Percentiles rank a stretch among this genome's conserved stretches.
Evolutionary conservation across 2,888 invertebrate species (phyloP).

Genomic region (Polydrusus tereticollis): DNA sequence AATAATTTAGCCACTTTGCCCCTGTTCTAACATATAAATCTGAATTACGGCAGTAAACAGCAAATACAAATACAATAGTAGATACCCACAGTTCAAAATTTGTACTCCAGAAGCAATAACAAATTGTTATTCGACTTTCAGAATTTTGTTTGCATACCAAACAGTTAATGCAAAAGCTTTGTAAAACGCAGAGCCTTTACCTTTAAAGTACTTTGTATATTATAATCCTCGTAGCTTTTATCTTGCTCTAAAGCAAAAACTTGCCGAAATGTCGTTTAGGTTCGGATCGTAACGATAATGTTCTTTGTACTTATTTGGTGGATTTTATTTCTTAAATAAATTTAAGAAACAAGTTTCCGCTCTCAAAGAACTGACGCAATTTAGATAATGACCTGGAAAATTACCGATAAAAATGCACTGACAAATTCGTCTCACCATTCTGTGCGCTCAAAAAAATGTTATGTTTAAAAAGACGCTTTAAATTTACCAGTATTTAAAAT

Average conservation of each 20-base stretch:
- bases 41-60: too few relatives aligned
- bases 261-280: constrained; percentile 8
- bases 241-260: not conserved
- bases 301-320: constrained; percentile 37
- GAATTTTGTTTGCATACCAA: too few relatives aligned
- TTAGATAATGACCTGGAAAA: constrained; percentile 28
- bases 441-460: not conserved
- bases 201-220: not conserved
- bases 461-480: not conserved
- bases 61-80: too few relatives aligned
- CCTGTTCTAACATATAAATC: too few relatives aligned
- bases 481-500: not conserved
- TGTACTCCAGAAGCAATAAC: too few relatives aligned
- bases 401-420: constrained; percentile 5
- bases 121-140: too few relatives aligned
- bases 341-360: not conserved
- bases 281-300: constrained; percentile 34
- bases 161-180: not conserved
- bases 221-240: not conserved
- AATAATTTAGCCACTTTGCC: too few relatives aligned
- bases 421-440: not conserved
- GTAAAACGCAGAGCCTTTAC: not conserved
- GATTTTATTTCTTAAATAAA: constrained; percentile 8
- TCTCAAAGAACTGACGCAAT: constrained; percentile 4
- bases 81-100: too few relatives aligned